These are phyloP conservation scores for Tetragonisca angustula DNA, from an alignment of 2,888 invertebrate species.

Conservation along the genomic window DNA sequence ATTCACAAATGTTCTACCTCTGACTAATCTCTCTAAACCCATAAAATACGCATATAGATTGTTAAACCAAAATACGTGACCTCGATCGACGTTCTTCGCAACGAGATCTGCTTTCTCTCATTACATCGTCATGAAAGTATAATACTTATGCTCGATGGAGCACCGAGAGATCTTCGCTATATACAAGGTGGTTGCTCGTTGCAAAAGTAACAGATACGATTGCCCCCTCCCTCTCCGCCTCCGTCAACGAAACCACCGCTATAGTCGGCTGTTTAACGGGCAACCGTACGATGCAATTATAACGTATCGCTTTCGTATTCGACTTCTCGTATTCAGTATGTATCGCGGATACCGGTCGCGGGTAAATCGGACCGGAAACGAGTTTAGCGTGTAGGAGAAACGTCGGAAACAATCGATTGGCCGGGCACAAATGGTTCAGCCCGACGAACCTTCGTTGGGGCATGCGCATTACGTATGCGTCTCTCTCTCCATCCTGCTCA, in stretches of 20 bases:
- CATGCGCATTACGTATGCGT: slow-evolving; percentile 56
- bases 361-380: slow-evolving; percentile 66
- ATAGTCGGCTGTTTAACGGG: neutral
- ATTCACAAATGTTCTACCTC: neutral
- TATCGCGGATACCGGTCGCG: slow-evolving; percentile 47
- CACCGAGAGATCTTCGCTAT: slow-evolving; percentile 35
- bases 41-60: neutral
- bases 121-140: slow-evolving; percentile 64
- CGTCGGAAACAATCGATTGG: slow-evolving; percentile 72
- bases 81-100: slow-evolving; percentile 58
- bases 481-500: neutral
- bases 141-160: slow-evolving; percentile 54
- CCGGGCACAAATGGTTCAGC: slow-evolving; percentile 61
- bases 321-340: slow-evolving; percentile 45
- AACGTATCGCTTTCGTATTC: slow-evolving; percentile 48
- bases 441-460: slow-evolving; percentile 48
- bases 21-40: neutral
- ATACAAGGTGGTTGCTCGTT: slow-evolving; percentile 1
- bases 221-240: neutral
- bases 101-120: slow-evolving; percentile 66
- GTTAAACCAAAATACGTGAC: slow-evolving; percentile 35
- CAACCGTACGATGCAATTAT: slow-evolving; percentile 39
- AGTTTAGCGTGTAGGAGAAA: slow-evolving; percentile 68
- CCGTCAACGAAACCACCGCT: neutral
- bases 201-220: slow-evolving; percentile 30